These are phyloP conservation scores for Rhabdophis nuchalis DNA, from an alignment of 2,797 vertebrate genomes.

Conservation along the genomic window DNA sequence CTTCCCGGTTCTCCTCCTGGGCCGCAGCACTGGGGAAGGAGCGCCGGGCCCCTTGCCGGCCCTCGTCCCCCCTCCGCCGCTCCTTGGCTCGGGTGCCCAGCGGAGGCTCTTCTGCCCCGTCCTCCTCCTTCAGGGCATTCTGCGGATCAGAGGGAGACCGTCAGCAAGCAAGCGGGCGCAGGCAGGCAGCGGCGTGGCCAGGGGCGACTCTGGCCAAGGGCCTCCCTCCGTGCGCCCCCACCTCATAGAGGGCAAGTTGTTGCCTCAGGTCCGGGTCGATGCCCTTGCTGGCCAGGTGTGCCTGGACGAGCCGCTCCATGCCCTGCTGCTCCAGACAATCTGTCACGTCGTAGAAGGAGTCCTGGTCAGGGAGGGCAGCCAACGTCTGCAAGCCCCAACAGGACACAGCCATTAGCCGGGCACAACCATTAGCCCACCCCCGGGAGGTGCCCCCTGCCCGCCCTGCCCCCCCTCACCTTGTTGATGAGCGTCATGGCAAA, in stretches of 20 bases:
- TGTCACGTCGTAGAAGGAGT: constrained; percentile 91
- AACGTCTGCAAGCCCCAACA: constrained; percentile 73
- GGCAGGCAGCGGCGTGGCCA: accelerated
- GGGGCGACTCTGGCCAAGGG: background rate
- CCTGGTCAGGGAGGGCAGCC: constrained; percentile 87
- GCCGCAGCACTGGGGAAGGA: constrained; percentile 39
- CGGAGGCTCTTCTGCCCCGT: constrained; percentile 65
- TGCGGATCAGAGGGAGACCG: constrained; percentile 34
- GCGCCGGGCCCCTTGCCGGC: constrained; percentile 64
- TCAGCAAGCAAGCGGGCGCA: accelerated
- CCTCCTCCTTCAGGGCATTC: constrained; percentile 78
- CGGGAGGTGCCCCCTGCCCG: accelerated
- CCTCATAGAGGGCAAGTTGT: constrained; percentile 87
- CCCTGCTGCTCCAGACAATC: constrained; percentile 89
- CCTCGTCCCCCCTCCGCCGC: constrained; percentile 67
- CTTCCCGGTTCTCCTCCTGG: background rate
- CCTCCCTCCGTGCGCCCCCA: constrained; percentile 18
- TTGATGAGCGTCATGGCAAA: constrained; percentile 91
- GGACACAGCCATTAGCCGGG: background rate
- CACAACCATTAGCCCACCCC: background rate
- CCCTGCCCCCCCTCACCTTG: constrained; percentile 74
- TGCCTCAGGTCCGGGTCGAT: constrained; percentile 80
- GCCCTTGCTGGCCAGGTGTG: constrained; percentile 74
- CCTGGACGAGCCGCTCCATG: constrained; percentile 85
- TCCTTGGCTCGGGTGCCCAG: constrained; percentile 61